phyloP scores from a whole-genome alignment of 1,140 invertebrate genomes.

The Caenorhabditis latens region DNA sequence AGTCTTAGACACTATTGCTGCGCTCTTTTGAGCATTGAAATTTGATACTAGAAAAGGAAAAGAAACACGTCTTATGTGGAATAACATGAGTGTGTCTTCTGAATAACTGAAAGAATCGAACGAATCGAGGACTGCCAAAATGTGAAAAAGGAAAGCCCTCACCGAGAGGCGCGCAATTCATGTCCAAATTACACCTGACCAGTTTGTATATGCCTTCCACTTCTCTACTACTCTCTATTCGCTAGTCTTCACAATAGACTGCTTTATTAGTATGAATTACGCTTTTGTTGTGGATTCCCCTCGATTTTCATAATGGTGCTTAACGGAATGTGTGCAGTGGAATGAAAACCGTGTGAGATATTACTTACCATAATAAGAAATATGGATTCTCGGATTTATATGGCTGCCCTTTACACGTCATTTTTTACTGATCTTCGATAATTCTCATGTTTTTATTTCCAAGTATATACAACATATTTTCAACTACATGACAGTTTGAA shows the following conservation, averaged over 20 bases:
- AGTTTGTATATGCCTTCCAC: constrained; percentile 13
- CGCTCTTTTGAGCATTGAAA: constrained; percentile 23
- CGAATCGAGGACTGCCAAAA: neutral
- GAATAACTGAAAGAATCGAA: neutral
- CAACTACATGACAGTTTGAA: neutral
- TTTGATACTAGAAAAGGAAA: constrained; percentile 12
- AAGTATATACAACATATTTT: neutral
- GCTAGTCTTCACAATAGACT: neutral
- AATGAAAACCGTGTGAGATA: neutral
- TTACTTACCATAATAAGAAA: neutral
- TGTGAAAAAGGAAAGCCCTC: neutral
- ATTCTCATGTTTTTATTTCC: neutral
- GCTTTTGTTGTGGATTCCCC: neutral
- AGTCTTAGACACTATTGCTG: neutral
- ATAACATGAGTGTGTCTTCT: neutral
- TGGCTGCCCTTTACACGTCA: neutral
- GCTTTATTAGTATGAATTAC: constrained; percentile 10
- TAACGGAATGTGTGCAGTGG: neutral
- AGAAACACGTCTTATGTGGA: neutral
- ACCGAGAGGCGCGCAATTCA: neutral
- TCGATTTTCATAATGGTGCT: neutral
- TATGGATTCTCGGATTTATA: neutral
- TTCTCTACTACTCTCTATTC: constrained; percentile 9
- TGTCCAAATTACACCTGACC: constrained; percentile 50
- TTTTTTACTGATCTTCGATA: neutral